A percentile compares a stretch with the other conserved stretches of the same genome.
Conservation (phyloP, 2,113 vertebrate genomes). For the Raja brachyura region DNA sequence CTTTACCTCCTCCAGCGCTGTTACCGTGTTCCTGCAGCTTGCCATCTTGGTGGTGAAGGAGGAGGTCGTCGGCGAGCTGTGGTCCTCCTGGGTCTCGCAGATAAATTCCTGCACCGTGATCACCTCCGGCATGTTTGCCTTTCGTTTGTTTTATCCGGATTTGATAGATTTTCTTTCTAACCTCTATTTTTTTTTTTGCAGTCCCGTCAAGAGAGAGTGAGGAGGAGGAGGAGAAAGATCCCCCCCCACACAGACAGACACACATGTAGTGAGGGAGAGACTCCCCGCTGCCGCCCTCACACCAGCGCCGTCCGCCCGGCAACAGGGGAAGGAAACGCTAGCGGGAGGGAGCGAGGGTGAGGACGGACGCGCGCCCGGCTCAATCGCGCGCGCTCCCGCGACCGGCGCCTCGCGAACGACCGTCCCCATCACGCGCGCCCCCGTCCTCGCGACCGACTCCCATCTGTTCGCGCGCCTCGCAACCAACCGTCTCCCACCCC, state of each 20-base stretch:
- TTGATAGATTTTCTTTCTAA: no score
- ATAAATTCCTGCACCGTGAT: conserved; percentile 55
- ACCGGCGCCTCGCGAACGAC: no score
- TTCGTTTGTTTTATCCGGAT: no score
- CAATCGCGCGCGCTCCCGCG: no score
- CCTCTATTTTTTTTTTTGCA: no score
- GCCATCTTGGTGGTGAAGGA: conserved; percentile 52
- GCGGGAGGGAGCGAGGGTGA: no score
- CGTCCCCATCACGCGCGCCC: no score
- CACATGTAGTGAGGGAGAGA: no score
- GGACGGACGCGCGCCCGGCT: background rate
- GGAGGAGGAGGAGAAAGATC: background rate
- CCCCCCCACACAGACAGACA: background rate
- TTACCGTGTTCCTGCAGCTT: conserved; percentile 51
- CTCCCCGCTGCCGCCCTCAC: background rate
- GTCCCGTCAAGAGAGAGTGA: no score
- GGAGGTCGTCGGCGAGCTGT: conserved; percentile 58
- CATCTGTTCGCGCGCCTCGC: background rate
- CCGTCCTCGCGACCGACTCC: no score
- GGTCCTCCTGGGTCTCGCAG: conserved; percentile 52
- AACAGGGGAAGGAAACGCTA: background rate
- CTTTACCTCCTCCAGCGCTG: conserved; percentile 54
- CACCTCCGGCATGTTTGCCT: conserved; percentile 47
- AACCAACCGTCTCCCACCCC: no score
- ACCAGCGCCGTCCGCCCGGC: background rate